Evolutionary conservation across 2,888 invertebrate species (phyloP), one percentile per base, ranked within the genome.

Genomic region (Pardosa pseudoannulata): DNA sequence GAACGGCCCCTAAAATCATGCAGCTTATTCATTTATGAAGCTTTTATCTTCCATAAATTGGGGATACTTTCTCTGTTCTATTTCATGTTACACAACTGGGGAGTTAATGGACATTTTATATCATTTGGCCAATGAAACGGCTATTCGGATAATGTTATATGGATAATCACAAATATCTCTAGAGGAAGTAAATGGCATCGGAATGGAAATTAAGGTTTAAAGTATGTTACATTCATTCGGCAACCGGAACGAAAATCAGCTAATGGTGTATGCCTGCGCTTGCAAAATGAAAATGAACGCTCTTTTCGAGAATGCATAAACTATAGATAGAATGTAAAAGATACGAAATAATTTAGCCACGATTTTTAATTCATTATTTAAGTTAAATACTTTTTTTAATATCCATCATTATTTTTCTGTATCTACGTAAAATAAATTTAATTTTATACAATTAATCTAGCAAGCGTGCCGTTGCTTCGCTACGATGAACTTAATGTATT

Each of bases 1-100:
- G 19, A 9, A 5, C 9, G 23, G 23, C 56, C 23, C n/a, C 56
- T 56, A 67, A 67, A 67, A 32, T n/a, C 65, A 31, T 67, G 65
- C 65, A n/a, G 32, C 27, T 32, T 67, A 32, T 67, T 67, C 65
- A 32, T 32, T 67, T 56, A 56, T 56, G 56, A 56, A 11, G 56
- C 56, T 23, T 19, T 46, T 56, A 56, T 3, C 19, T 23, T 56
- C 41, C 41, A 46, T 46, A 23, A 56, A 56, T 46, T 13, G 46
- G 16, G n/a, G 46, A 16, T 46, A 7, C 46, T 9, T 56, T 56
- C 23, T 19, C 19, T 23, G 5, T 56, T 7, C 23, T 56, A 16
- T 1, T 56, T 56, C 56, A 23, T 56, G 19, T 56, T 56, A 23
- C 56, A 56, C 23, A 56, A 56, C 5, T 56, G 23, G 23, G 23